Evolutionary conservation across 2,888 invertebrate genomes (phyloP).

Genomic region (Cheilosia urbana): DNA sequence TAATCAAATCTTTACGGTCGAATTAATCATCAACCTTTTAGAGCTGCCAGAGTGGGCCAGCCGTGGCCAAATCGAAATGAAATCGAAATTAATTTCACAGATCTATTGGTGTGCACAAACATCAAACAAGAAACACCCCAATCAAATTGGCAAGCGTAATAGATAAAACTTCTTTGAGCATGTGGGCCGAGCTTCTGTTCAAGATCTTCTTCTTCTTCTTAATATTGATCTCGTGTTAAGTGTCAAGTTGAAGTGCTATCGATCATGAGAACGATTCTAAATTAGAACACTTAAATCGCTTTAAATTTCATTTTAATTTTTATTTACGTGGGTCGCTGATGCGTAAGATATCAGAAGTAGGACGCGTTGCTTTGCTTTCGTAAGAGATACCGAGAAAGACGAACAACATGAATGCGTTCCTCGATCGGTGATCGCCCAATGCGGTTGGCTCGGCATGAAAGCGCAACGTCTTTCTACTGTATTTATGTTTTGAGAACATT

Average conservation of each 20-base stretch:
- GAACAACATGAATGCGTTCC: background rate
- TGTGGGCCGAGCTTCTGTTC: constrained; percentile 1
- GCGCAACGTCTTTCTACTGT: background rate
- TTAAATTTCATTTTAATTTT: constrained; percentile 1
- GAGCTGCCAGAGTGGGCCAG: background rate
- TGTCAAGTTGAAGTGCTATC: constrained; percentile 71
- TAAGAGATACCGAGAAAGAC: background rate
- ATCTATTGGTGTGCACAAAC: background rate
- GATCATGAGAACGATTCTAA: constrained; percentile 38
- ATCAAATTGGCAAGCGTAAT: constrained; percentile 9
- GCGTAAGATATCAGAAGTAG: constrained; percentile 24
- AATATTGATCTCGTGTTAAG: constrained; percentile 48
- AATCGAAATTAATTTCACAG: constrained; percentile 38
- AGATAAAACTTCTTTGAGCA: background rate
- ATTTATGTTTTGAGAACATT: constrained; percentile 70
- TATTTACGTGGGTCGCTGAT: constrained; percentile 14
- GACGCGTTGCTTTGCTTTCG: background rate
- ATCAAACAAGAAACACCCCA: constrained; percentile 27
- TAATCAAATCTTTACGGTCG: constrained; percentile 46
- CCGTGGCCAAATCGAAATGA: constrained; percentile 24
- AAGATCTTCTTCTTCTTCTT: constrained; percentile 18
- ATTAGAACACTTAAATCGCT: constrained; percentile 46
- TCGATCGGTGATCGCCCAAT: constrained; percentile 12
- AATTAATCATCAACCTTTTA: constrained; percentile 47
- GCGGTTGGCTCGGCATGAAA: constrained; percentile 1